Percentiles rank a stretch among this genome's conserved stretches.
Evolutionary conservation across 2,888 invertebrate genomes (phyloP).

Genomic region (Lithophane leautieri): DNA sequence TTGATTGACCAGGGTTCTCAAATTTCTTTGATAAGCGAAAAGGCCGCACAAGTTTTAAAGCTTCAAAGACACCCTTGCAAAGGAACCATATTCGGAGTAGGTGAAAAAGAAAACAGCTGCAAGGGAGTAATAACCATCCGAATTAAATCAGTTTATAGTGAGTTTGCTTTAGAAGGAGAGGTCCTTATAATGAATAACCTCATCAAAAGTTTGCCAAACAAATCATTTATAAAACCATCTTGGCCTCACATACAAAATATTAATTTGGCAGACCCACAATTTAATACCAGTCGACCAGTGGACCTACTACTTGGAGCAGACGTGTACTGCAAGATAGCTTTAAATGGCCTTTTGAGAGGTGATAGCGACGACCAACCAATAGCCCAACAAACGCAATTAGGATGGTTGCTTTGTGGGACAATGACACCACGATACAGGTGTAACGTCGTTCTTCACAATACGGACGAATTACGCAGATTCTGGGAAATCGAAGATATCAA

Average conservation of each 20-base stretch:
- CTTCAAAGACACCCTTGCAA: background rate
- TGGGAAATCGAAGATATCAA: too few species aligned
- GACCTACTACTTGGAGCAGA: too few species aligned
- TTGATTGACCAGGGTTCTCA: too few species aligned
- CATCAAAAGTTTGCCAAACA: background rate
- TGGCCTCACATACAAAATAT: constrained; percentile 5
- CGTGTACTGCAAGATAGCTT: too few species aligned
- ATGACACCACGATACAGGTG: background rate
- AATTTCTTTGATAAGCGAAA: too few species aligned
- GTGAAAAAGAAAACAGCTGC: constrained; percentile 19
- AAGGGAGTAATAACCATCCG: background rate
- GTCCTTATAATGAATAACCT: constrained; percentile 2
- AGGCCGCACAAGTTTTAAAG: too few species aligned
- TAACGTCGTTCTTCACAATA: too few species aligned
- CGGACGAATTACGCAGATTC: too few species aligned
- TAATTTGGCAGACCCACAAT: background rate
- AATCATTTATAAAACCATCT: background rate
- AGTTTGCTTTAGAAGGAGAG: background rate
- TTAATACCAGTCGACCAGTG: too few species aligned
- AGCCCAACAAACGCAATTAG: constrained; percentile 13
- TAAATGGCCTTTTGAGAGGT: too few species aligned
- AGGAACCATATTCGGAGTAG: constrained; percentile 11
- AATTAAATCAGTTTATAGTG: too few species aligned
- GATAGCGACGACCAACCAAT: constrained; percentile 4
- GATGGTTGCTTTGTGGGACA: constrained; percentile 11